These are phyloP conservation scores for Pachyramphus minor DNA, from an alignment of 2,113 vertebrate species.

Conservation along the genomic window DNA sequence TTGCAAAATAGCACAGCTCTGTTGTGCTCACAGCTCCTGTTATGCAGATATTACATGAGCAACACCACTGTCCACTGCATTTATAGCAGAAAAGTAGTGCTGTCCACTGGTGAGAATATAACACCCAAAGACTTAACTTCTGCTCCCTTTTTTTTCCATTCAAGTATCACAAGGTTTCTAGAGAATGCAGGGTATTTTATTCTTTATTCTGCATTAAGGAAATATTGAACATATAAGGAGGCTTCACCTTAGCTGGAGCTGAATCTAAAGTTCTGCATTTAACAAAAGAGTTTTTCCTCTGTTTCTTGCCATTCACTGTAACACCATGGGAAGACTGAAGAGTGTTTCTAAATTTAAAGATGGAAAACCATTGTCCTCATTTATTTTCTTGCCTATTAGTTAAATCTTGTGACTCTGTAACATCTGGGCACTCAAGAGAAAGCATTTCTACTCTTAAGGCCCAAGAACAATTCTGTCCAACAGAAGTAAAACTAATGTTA, in stretches of 20 bases:
- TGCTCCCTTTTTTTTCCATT: background rate
- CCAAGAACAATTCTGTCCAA: background rate
- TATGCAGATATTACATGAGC: background rate
- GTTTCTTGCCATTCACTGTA: background rate
- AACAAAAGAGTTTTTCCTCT: background rate
- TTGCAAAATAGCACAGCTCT: conserved; percentile 44
- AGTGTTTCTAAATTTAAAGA: background rate
- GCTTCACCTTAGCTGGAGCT: background rate
- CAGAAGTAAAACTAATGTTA: background rate
- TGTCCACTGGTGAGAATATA: background rate
- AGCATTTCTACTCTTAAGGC: background rate
- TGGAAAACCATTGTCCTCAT: background rate
- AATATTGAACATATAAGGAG: background rate
- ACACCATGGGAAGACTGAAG: background rate
- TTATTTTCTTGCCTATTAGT: background rate
- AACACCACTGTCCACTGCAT: background rate
- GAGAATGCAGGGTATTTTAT: background rate
- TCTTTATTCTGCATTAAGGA: background rate
- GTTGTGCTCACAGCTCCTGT: background rate
- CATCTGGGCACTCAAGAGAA: background rate
- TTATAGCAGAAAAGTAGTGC: background rate
- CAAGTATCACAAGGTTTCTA: background rate
- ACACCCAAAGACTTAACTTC: background rate
- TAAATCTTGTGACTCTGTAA: background rate
- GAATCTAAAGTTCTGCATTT: background rate